Evolutionary conservation across 2,888 invertebrate species (phyloP).

Genomic region (Orthosia gracilis): DNA sequence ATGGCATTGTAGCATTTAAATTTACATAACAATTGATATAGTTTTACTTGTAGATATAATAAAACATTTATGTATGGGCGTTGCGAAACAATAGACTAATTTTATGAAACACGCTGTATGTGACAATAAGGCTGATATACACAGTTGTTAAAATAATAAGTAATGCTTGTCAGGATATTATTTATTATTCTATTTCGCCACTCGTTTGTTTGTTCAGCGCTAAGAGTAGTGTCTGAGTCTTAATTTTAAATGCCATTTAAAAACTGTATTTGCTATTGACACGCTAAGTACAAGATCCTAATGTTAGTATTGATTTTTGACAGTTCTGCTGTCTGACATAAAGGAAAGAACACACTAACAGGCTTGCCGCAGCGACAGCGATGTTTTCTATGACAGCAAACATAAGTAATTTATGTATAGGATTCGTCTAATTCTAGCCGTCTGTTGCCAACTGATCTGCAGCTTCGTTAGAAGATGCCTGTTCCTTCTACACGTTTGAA

Average conservation of each 20-base stretch:
- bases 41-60: slow-evolving; percentile 69
- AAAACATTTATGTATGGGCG: slow-evolving; percentile 70
- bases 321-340: not conserved
- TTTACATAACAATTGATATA: slow-evolving; percentile 76
- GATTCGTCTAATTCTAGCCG: not conserved
- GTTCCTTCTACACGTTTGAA: not conserved
- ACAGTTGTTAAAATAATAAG: slow-evolving; percentile 69
- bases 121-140: slow-evolving; percentile 51
- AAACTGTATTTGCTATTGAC: not conserved
- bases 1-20: slow-evolving; percentile 67
- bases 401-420: too few relatives aligned
- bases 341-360: not conserved
- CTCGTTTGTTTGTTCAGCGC: slow-evolving; percentile 21
- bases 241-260: slow-evolving; percentile 30
- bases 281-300: too few relatives aligned
- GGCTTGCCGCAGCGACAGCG: not conserved
- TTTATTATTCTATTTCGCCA: slow-evolving; percentile 53
- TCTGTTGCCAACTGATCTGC: not conserved
- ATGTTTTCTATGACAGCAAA: not conserved
- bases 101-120: slow-evolving; percentile 71
- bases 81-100: slow-evolving; percentile 79
- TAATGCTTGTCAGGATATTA: slow-evolving; percentile 68
- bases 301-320: slow-evolving; percentile 15
- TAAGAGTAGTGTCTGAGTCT: not conserved
- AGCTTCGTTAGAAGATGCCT: not conserved